A percentile compares a stretch with the other conserved stretches of the same genome.
Evolutionary conservation across 2,888 invertebrate genomes (phyloP).

Genomic region (Hypena proboscidalis): DNA sequence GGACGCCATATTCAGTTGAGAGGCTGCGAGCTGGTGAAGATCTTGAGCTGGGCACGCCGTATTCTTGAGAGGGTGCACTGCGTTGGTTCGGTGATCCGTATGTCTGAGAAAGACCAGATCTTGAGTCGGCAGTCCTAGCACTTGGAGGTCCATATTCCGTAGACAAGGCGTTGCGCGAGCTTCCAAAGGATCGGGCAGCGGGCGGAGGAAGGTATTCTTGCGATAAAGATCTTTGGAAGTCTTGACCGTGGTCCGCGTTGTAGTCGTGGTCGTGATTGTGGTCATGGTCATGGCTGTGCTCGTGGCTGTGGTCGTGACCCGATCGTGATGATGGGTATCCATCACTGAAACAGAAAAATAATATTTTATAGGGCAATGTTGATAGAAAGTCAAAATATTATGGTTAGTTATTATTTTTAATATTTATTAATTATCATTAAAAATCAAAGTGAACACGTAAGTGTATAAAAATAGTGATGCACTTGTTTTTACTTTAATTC

Average conservation of each 20-base stretch:
- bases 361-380: too few relatives aligned
- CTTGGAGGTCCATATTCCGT: slow-evolving; percentile 52
- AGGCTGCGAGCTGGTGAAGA: slow-evolving; percentile 19
- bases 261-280: slow-evolving; percentile 32
- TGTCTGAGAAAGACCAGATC: slow-evolving; percentile 23
- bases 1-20: slow-evolving; percentile 52
- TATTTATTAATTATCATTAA: too few relatives aligned
- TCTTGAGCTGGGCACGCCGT: slow-evolving; percentile 45
- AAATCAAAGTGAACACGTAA: too few relatives aligned
- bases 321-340: slow-evolving; percentile 60
- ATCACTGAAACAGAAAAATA: slow-evolving; percentile 56
- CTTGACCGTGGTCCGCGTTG: slow-evolving; percentile 36
- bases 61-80: slow-evolving; percentile 45
- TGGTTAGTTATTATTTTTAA: too few relatives aligned
- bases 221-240: slow-evolving; percentile 49
- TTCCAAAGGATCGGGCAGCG: slow-evolving; percentile 30
- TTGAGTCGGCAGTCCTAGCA: slow-evolving; percentile 23
- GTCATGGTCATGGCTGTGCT: slow-evolving; percentile 25
- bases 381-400: too few relatives aligned
- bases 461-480: too few relatives aligned
- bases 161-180: slow-evolving; percentile 44
- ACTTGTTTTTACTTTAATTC: too few relatives aligned
- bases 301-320: slow-evolving; percentile 45
- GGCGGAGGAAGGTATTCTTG: slow-evolving; percentile 52
- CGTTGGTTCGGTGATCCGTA: slow-evolving; percentile 37